These are phyloP conservation scores for Lutjanus erythropterus DNA, from an alignment of 2,113 vertebrate species.

Conservation along the genomic window DNA sequence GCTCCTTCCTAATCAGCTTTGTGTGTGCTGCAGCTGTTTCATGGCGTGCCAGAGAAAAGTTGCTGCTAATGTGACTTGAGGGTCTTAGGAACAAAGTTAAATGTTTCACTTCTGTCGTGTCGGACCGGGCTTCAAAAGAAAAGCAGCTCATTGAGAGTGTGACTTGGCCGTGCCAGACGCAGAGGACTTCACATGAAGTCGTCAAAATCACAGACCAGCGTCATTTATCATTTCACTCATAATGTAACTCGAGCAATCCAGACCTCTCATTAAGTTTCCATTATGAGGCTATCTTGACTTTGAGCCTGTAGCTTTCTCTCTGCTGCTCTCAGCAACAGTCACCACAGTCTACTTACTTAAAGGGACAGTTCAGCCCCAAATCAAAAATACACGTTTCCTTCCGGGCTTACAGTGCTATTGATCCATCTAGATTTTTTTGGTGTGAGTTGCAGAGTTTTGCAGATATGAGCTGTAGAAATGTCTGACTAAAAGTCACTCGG, in stretches of 20 bases:
- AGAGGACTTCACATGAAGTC: conserved; percentile 52
- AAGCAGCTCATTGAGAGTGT: conserved; percentile 21
- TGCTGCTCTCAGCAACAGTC: neutral
- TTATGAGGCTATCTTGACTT: conserved; percentile 37
- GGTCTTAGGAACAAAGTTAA: conserved; percentile 45
- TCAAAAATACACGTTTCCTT: too few relatives aligned
- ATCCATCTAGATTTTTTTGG: too few relatives aligned
- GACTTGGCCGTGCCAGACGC: conserved; percentile 43
- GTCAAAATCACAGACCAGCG: conserved; percentile 50
- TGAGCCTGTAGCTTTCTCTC: conserved; percentile 1
- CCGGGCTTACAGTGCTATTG: too few relatives aligned
- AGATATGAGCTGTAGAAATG: too few relatives aligned
- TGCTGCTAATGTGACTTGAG: conserved; percentile 39
- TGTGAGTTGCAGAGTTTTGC: too few relatives aligned
- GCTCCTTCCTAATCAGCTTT: conserved; percentile 40
- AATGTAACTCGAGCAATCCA: conserved; percentile 34
- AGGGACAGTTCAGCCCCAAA: too few relatives aligned
- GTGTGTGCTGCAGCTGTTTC: conserved; percentile 68
- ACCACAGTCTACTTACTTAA: too few relatives aligned
- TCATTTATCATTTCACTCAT: conserved; percentile 45
- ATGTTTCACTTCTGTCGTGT: conserved; percentile 58
- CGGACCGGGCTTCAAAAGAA: conserved; percentile 34
- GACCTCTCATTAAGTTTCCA: conserved; percentile 60
- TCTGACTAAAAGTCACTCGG: too few relatives aligned
- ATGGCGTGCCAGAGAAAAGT: conserved; percentile 43